Conservation (phyloP, 2,797 vertebrate genomes). For the Brachymystax lenok region DNA sequence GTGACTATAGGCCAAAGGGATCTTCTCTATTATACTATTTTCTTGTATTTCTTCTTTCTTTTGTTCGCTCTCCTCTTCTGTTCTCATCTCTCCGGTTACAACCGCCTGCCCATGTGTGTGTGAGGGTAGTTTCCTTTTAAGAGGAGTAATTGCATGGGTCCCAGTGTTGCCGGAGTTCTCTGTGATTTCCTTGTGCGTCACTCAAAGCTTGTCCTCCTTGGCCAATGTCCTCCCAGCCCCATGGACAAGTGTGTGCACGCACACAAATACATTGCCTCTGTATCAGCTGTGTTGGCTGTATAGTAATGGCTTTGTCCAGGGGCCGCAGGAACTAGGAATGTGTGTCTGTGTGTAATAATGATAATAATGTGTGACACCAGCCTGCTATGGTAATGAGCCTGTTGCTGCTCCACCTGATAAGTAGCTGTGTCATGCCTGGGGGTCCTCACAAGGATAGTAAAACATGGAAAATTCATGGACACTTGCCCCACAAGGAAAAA, state of each 20-base stretch:
- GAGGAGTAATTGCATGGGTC: neutral
- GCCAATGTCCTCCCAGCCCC: too few species aligned
- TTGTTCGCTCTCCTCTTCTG: neutral
- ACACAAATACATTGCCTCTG: neutral
- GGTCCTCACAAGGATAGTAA: neutral
- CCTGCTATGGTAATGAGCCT: neutral
- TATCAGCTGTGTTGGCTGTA: neutral
- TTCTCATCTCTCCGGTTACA: neutral
- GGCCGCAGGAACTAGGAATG: conserved; percentile 13
- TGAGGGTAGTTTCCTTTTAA: neutral
- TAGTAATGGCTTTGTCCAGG: neutral
- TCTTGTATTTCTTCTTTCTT: neutral
- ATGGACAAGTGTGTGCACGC: neutral
- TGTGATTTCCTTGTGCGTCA: neutral
- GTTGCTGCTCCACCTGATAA: neutral
- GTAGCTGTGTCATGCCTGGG: neutral
- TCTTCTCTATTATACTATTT: neutral
- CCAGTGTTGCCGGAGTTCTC: neutral
- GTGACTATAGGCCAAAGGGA: neutral
- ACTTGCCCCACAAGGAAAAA: too few species aligned
- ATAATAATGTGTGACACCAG: neutral
- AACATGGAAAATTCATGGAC: too few species aligned
- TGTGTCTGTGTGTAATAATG: neutral
- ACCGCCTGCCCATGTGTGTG: neutral
- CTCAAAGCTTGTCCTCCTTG: neutral